Evolutionary conservation across 1,140 invertebrate species (phyloP).

Genomic region (Anoplophora glabripennis): DNA sequence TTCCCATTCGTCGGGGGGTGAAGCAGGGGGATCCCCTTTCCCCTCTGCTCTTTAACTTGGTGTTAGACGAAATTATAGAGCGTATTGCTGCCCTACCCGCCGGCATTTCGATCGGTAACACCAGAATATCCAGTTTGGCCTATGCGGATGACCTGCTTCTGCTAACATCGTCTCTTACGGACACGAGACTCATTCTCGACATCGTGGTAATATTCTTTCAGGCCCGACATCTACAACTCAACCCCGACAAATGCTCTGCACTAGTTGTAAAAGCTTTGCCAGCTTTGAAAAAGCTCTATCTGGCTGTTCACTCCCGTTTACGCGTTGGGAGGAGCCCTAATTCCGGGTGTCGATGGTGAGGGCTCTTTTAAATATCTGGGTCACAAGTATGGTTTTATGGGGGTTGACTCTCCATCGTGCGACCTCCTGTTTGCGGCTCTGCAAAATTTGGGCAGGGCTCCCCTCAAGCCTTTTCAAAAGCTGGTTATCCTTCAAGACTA

Average conservation of each 20-base stretch:
- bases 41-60: slow-evolving; percentile 39
- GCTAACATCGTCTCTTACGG: too few species aligned
- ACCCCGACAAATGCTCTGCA: slow-evolving; percentile 39
- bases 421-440: slow-evolving; percentile 20
- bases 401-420: slow-evolving; percentile 21
- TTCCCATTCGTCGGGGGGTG: slow-evolving; percentile 26
- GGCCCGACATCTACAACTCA: slow-evolving; percentile 26
- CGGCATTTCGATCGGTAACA: too few species aligned
- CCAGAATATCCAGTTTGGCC: too few species aligned
- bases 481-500: slow-evolving; percentile 11
- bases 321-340: too few species aligned
- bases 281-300: slow-evolving; percentile 4
- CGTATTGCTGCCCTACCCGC: too few species aligned
- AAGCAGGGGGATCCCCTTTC: slow-evolving; percentile 43
- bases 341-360: not conserved
- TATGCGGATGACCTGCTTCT: slow-evolving; percentile 49
- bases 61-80: slow-evolving; percentile 49
- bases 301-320: too few species aligned
- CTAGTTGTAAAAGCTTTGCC: slow-evolving; percentile 19
- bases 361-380: slow-evolving; percentile 27
- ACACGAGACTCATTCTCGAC: slow-evolving; percentile 14
- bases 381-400: slow-evolving; percentile 12
- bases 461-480: slow-evolving; percentile 43
- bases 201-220: slow-evolving; percentile 8
- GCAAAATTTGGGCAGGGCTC: slow-evolving; percentile 21